Conservation (phyloP, 2,113 vertebrate species). For the Carollia perspicillata region DNA sequence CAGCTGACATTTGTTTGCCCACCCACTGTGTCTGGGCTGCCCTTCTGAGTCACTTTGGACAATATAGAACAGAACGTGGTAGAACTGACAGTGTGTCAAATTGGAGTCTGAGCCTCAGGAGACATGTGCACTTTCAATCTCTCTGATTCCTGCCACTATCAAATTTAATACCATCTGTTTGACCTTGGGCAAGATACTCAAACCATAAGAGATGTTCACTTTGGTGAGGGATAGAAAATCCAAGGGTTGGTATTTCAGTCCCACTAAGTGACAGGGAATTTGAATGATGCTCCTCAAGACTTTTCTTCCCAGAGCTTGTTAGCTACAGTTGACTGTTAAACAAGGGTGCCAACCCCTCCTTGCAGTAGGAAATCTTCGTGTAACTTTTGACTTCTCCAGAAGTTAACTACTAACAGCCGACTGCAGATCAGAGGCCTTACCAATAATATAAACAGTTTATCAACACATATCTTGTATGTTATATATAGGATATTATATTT, state of each 20-base stretch:
- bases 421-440: no score
- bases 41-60: not conserved
- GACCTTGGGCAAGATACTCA: not conserved
- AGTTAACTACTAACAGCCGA: not conserved
- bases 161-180: no score
- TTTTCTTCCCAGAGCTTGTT: not conserved
- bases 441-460: no score
- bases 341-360: not conserved
- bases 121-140: not conserved
- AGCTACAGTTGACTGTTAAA: not conserved
- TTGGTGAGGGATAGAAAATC: not conserved
- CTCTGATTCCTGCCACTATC: not conserved
- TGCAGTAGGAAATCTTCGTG: not conserved
- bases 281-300: not conserved
- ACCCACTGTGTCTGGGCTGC: not conserved
- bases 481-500: not conserved
- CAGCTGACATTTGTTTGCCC: no score
- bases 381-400: not conserved
- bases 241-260: not conserved
- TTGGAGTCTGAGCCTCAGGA: not conserved
- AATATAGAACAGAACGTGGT: not conserved
- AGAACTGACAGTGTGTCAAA: not conserved
- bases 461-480: not conserved
- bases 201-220: not conserved
- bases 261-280: not conserved